Conservation (phyloP, 2,113 vertebrate species). For the Etia nguti region DNA sequence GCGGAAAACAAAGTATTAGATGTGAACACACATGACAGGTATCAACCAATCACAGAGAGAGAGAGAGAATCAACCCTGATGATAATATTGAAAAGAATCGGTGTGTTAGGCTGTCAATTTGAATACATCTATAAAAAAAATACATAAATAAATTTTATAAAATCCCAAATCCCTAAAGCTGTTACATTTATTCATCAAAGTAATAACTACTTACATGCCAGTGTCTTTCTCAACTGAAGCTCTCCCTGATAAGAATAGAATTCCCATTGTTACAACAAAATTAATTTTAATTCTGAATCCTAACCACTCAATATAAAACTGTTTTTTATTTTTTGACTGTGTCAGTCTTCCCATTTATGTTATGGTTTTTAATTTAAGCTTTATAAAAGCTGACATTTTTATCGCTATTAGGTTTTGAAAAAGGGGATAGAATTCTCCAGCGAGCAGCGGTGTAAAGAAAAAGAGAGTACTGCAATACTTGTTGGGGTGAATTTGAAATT, state of each 20-base stretch:
- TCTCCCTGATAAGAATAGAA: background rate
- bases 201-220: background rate
- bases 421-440: background rate
- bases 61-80: background rate
- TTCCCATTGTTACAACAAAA: background rate
- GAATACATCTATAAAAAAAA: background rate
- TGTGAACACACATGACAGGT: rapidly evolving
- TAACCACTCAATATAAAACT: background rate
- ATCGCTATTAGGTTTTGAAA: background rate
- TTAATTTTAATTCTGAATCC: background rate
- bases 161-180: background rate
- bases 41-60: background rate
- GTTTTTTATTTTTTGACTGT: background rate
- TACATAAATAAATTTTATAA: background rate
- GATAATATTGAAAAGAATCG: background rate
- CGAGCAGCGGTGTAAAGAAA: background rate
- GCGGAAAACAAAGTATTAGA: background rate
- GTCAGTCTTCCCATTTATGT: background rate
- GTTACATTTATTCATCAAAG: background rate
- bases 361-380: background rate
- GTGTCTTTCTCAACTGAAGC: background rate
- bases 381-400: background rate
- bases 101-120: background rate
- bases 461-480: background rate
- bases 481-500: background rate